These are phyloP conservation scores for Acipenser ruthenus DNA, from an alignment of 2,797 vertebrate species.

Conservation along the genomic window DNA sequence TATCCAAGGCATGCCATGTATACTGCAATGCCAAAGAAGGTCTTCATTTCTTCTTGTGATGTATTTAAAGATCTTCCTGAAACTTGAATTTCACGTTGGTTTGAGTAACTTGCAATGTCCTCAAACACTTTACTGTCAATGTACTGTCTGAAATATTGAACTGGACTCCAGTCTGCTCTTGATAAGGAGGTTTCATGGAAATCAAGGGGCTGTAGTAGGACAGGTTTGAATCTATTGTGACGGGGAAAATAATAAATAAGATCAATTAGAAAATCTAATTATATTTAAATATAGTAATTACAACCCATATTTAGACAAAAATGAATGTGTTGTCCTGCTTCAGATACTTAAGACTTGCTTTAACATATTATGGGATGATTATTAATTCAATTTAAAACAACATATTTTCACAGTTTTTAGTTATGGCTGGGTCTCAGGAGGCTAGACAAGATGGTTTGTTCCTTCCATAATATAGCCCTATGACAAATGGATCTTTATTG, in stretches of 20 bases:
- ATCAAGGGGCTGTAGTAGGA: constrained; percentile 20
- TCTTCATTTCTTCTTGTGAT: constrained; percentile 26
- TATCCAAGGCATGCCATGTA: constrained; percentile 23
- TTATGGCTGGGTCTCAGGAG: too few species aligned
- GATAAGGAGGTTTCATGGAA: constrained; percentile 19
- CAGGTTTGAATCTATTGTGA: constrained; percentile 19
- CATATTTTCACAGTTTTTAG: too few species aligned
- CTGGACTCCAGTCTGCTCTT: constrained; percentile 14
- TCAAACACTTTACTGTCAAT: constrained; percentile 19
- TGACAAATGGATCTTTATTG: too few species aligned
- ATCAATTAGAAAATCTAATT: constrained; percentile 4
- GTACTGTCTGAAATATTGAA: constrained; percentile 25
- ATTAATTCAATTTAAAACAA: too few species aligned
- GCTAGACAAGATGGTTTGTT: too few species aligned
- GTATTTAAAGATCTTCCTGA: constrained; percentile 24
- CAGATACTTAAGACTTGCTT: too few species aligned
- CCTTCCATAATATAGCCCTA: too few species aligned
- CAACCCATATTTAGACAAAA: not conserved
- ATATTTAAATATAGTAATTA: not conserved
- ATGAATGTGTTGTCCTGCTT: too few species aligned
- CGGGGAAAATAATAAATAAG: too few species aligned
- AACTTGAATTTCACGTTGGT: constrained; percentile 14
- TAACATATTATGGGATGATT: too few species aligned
- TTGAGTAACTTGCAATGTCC: constrained; percentile 25
- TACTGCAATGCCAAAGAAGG: constrained; percentile 25